Base-by-base conservation (phyloP, 2,797 vertebrate genomes). In the Manis javanica region DNA sequence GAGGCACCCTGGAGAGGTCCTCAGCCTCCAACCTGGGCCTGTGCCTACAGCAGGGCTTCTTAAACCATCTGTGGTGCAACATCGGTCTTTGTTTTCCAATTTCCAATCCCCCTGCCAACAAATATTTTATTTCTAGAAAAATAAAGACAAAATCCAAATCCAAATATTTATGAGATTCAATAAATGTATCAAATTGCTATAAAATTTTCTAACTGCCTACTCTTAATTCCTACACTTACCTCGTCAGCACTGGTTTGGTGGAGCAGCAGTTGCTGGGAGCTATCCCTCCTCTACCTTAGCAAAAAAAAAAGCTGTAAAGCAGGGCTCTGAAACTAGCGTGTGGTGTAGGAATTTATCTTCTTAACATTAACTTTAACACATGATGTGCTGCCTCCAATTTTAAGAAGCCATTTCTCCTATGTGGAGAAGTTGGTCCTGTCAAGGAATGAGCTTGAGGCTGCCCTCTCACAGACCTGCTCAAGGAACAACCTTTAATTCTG, bases 81-180 rank as follows among this genome's bases (percentile, higher is more conserved):
- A 5, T 24, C 34, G 71, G 55, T 24, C 21, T 89, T 72, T 91
- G 87, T 75, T 82, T 92, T 66, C 86, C 78, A 64, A 71, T 92
- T 89, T 89, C 6, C 4, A 75, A 71, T 57, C 15, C 13, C 13
- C 23, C 57, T 64, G 15, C n/a, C 61, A 31, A 69, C 18, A 89
- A 93, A 81, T 46, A 77, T 5, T 42, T 6, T 26, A 66, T n/a
- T 92, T 92, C 34, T n/a, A 90, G 49, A 94, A 90, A 96, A 82
- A 88, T 31, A 71, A 34, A 90, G 69, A 84, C 3, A 57, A 93
- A 93, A 66, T 51, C 66, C 21, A 53, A 66, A 87, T 37, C 7
- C n/a, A 81, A 74, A 49, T 66, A 74, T 82, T 74, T 82, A 61
- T 68, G 82, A 89, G 64, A 88, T 79, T 85, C 64, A 77, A 78